Evolutionary conservation across 2,797 vertebrate species (phyloP), one percentile per base, ranked within the genome.

Genomic region (Sparus aurata): DNA sequence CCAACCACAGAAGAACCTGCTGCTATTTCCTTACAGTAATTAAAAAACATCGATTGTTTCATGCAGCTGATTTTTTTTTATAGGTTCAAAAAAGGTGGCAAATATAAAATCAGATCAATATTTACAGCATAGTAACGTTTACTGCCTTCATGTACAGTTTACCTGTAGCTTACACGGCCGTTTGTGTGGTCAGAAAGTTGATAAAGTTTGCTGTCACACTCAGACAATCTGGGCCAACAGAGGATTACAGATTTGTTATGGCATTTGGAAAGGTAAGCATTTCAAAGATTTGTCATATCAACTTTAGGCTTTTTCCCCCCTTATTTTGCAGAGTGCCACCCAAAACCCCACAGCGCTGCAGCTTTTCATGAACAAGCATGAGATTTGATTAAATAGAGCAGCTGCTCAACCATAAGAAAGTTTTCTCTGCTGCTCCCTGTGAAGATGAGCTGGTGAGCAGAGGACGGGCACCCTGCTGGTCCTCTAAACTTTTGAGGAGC

Each of bases 211-310:
- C 77, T 30, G 64, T 77, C 83, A 75, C 73, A 76, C 63, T 52
- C 79, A 84, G 23, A 86, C 85, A 85, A 90, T 90, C 81, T 92
- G 84, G 88, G 87, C 63, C 90, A 92, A 73, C 72, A 73, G 77
- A 82, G 88, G 87, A 92, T 91, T 93, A 91, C 41, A 87, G 87
- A 82, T 91, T 87, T 90, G 87, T 85, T 67, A 61, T 68, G 72
- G 73, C 79, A 80, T 17, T 70, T 73, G 85, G 71, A 87, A 92
- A 92, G 89, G 89, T 92, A 87, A 91, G 87, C 86, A 85, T 90
- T 90, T 92, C 73, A 88, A 90, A 92, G 89, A 91, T 87, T 91
- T 91, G 87, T 89, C 82, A 84, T 77, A 86, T 90, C 84, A 83
- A 83, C 71, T 89, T 80, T 41, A 70, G 72, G 58, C 66, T 62